Base-by-base conservation (phyloP, 92 coral and sea anemone genomes). In the Plumapathes pennacea region DNA sequence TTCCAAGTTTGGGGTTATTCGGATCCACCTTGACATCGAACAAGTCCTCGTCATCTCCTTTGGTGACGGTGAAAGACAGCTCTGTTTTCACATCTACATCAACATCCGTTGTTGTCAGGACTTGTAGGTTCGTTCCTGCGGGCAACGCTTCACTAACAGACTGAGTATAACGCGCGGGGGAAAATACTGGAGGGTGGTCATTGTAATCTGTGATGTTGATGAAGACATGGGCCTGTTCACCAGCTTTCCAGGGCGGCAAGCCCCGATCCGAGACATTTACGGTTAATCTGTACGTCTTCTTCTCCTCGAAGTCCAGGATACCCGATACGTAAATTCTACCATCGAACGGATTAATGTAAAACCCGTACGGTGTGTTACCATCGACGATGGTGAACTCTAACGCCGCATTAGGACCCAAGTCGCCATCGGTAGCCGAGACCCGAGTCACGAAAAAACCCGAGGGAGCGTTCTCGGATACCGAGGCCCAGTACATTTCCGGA, bases 291-390 rank as follows among this genome's bases (percentile, higher is more conserved):
- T 91, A 88, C 29, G 25, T 50, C 10, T 32, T 38, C 46, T 72
- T 80, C 17, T 50, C 29, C 28, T 91, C 96, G 39, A 58, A 84
- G 46, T 87, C 85, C 17, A 91, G 81, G 27, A 63, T 40, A 8
- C 96, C 96, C 14, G 96, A 72, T 1, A 87, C 96, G 22, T 45
- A 42, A 11, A 87, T 50, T 31, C 38, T 52, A 18, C 97, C 97
- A 0, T 86, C 76, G 4, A 32, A 3, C 1, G 97, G 89, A 7
- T 80, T 39, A 33, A 91, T 59, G 32, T 79, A 91, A 67, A 91
- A 91, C 20, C 76, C 89, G n/a, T 74, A 85, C 12, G 97, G 97
- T 1, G 67, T 55, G 75, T 91, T 91, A 4, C 96, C 97, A 21
- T 71, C 25, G n/a, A 67, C 71, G 25, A 88, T 76, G 2, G 81